These are phyloP conservation scores for Parochlus steinenii DNA, from an alignment of 2,888 invertebrate species.

Conservation along the genomic window DNA sequence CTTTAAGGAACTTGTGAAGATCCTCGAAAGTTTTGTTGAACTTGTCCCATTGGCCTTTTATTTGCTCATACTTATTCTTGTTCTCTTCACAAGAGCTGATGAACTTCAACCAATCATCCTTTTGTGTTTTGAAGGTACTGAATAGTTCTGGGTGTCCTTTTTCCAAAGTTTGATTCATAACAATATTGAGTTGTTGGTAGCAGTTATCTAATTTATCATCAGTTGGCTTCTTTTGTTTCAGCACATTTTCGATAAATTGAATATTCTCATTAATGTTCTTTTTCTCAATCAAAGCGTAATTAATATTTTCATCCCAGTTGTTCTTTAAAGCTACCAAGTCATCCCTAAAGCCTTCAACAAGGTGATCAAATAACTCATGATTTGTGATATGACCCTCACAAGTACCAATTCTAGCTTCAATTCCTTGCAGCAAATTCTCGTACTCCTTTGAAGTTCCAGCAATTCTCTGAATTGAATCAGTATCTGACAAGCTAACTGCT, in stretches of 20 bases:
- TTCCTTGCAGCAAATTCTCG: slow-evolving; percentile 45
- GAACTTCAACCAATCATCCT: slow-evolving; percentile 58
- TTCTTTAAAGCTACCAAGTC: slow-evolving; percentile 42
- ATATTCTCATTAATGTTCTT: slow-evolving; percentile 62
- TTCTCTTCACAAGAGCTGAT: slow-evolving; percentile 51
- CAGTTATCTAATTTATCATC: slow-evolving; percentile 25
- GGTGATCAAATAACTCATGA: slow-evolving; percentile 68
- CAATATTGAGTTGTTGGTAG: slow-evolving; percentile 42
- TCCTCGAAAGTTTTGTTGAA: slow-evolving; percentile 62
- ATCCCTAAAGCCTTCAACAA: slow-evolving; percentile 37
- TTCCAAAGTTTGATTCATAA: slow-evolving; percentile 59
- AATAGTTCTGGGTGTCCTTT: slow-evolving; percentile 57
- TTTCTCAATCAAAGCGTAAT: slow-evolving; percentile 63
- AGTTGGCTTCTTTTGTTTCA: slow-evolving; percentile 55
- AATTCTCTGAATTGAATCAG: slow-evolving; percentile 59
- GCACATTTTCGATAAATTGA: slow-evolving; percentile 54
- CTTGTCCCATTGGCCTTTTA: slow-evolving; percentile 65
- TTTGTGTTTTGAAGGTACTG: slow-evolving; percentile 56
- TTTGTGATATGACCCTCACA: slow-evolving; percentile 58
- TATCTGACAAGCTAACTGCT: slow-evolving; percentile 59
- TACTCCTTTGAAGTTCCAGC: slow-evolving; percentile 58
- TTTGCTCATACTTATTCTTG: slow-evolving; percentile 52
- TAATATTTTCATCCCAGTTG: slow-evolving; percentile 45
- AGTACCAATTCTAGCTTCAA: slow-evolving; percentile 45
- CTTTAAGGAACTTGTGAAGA: slow-evolving; percentile 69